Base-by-base conservation (phyloP, 2,797 vertebrate genomes). In the Trachurus trachurus region DNA sequence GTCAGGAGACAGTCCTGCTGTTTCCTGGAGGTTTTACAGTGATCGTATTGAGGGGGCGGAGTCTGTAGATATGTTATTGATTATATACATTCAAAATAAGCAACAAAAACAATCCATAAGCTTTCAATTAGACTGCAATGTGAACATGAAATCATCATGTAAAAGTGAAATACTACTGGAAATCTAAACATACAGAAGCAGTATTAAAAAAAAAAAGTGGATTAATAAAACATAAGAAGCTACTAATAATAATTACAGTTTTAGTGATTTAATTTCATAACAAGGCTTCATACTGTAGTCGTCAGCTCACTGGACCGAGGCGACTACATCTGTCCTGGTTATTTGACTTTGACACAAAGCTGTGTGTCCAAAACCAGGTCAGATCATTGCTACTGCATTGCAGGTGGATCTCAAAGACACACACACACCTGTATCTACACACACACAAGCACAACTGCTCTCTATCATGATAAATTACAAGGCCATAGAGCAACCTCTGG, bases 351-450 rank as follows among this genome's bases (percentile, higher is more conserved):
- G 83, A 83, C 71, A 84, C 59, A 63, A 66, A 81, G 69, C 70
- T 71, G 45, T 57, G n/a, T 16, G 52, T 52, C 62, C 39, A 68
- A 85, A 89, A 88, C 45, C 85, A 77, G 90, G 88, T 78, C 88
- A 86, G 57, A 66, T 53, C 62, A 40, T 76, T 77, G 58, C 82
- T 50, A 54, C 93, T 88, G 87, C 87, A 90, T 52, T 88, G 89
- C 87, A 90, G 89, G 78, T 87, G 64, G 81, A 72, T 66, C 74
- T 71, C 61, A 74, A 19, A 31, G 15, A 57, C 57, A 40, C 47
- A 59, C 29, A 67, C 37, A 56, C 53, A 69, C 31, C 54, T 42
- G 37, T 6, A 29, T 8, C 3, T 16, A 58, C 13, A 54, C 17
- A 71, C 37, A 64, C 37, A 77, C 45, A 66, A 5, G 9, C n/a